Evolutionary conservation across 2,113 vertebrate genomes (phyloP), one percentile per base, ranked within the genome.

Genomic region (Aptenodytes forsteri): DNA sequence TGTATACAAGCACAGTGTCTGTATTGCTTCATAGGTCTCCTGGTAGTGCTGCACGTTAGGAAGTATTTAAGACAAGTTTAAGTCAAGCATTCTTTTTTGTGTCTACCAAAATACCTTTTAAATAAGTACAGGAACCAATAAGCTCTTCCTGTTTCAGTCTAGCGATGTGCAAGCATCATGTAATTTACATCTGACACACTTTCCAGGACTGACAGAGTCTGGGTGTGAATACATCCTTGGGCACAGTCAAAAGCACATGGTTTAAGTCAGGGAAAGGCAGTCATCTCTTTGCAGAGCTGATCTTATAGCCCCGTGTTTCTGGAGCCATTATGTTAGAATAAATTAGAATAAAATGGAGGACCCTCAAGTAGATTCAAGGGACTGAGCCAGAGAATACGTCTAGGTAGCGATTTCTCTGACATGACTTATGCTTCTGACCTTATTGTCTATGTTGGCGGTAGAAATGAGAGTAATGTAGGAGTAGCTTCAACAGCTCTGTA

Each of bases 181-280:
- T 96, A 97, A 97, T 97, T 90, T 97, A 66, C 89, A 92, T 75
- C 73, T 93, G 90, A 91, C 90, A 93, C 67, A 96, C 95, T 95
- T 95, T 92, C 92, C 94, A 98, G 94, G 91, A 89, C 65, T 96
- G 88, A 49, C 59, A 91, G 50, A 89, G 66, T 88, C 85, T 96
- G 85, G 96, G 94, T 89, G 96, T 95, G 91, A 89, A 81, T 77
- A 75, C 62, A 50, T 71, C 93, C 89, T 94, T 77, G 58, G 91
- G 89, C 89, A 90, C 26, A 87, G 59, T 83, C 81, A 64, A 87
- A 85, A 92, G 44, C 87, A 94, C 27, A 7, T 26, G 42, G 56
- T 72, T 91, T 91, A 81, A 85, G 65, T 38, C 49, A 89, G 40
- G 25, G 70, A 83, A 95, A 87, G 59, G n/a, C n/a, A 59, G 69